These are phyloP conservation scores for Cyclura pinguis DNA, from an alignment of 2,797 vertebrate genomes.

Conservation along the genomic window DNA sequence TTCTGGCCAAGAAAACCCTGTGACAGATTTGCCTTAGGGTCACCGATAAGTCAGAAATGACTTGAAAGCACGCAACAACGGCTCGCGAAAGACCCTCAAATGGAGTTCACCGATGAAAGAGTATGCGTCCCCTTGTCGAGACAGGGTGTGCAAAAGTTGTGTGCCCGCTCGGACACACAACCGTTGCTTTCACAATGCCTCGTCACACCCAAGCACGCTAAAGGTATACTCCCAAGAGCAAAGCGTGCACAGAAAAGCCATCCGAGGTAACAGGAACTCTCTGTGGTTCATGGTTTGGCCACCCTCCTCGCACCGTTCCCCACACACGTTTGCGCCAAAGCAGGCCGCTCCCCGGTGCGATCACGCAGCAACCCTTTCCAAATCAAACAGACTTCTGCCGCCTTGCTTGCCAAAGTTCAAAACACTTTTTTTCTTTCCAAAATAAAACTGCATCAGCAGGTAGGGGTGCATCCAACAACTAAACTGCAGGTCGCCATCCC, in stretches of 20 bases:
- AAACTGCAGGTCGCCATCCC: no score
- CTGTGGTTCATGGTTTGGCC: background rate
- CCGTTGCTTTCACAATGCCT: no score
- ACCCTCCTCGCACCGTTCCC: background rate
- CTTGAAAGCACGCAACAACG: no score
- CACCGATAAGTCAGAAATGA: no score
- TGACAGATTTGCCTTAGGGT: no score
- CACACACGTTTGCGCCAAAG: background rate
- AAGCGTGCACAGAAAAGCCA: background rate
- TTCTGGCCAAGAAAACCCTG: no score
- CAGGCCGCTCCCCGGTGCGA: background rate
- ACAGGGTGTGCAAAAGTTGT: no score
- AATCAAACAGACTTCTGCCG: background rate
- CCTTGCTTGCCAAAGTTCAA: conserved; percentile 17
- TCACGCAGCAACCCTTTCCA: background rate
- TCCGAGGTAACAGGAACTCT: background rate
- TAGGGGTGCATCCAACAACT: background rate
- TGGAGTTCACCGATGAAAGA: no score
- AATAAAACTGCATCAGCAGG: background rate
- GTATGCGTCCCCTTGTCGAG: no score
- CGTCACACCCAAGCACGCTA: background rate
- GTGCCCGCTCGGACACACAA: no score
- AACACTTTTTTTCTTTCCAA: background rate
- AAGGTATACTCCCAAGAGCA: background rate
- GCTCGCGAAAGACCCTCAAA: no score